Evolutionary conservation across 2,888 invertebrate genomes (phyloP), one percentile per base, ranked within the genome.

Genomic region (Thymelicus acteon): DNA sequence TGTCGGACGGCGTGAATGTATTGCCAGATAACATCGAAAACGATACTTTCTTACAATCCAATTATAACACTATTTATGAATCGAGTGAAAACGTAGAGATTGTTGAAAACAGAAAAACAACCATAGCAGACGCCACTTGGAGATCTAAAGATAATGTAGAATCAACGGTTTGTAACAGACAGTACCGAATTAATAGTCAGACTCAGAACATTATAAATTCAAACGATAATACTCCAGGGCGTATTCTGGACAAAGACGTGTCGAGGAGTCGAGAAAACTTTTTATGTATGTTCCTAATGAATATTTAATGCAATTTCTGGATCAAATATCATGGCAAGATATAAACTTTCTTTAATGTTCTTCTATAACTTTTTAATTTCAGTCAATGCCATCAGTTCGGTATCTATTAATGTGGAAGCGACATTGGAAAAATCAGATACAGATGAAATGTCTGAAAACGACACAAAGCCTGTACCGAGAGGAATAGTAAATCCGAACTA

Each of bases 401-500:
- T 95, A 8, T 94, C 95, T 47, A 88, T 94, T 80, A 91, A 92
- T 75, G 94, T 93, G 80, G 95, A 95, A 83, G 89, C 90, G 76
- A 89, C 89, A 72, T 95, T 95, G 83, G 95, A 95, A 76, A 88
- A 94, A 74, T 95, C 95, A 65, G 95, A 95, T 79, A 89, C 92
- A 75, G 93, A 94, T 88, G 94, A 94, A 78, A 93, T 92, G 88
- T 92, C 91, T 75, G 91, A 91, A 74, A 92, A 90, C 80, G 86
- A 81, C 72, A 74, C 85, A 70, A 87, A 87, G 72, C 80, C 82
- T 74, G 91, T 94, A 81, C 95, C 95, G 69, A 94, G 96, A 78
- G 97, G 97, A 76, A 97, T 97, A 78, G 96, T 97, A 80, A 97
- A 97, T 91, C 97, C 97, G 65, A 97, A 97, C 89, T 97, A 97